Percentiles rank a stretch among this genome's conserved stretches.
phyloP scores from a whole-genome alignment of 92 coral and sea anemone genomes.

The Actinostola sp. region DNA sequence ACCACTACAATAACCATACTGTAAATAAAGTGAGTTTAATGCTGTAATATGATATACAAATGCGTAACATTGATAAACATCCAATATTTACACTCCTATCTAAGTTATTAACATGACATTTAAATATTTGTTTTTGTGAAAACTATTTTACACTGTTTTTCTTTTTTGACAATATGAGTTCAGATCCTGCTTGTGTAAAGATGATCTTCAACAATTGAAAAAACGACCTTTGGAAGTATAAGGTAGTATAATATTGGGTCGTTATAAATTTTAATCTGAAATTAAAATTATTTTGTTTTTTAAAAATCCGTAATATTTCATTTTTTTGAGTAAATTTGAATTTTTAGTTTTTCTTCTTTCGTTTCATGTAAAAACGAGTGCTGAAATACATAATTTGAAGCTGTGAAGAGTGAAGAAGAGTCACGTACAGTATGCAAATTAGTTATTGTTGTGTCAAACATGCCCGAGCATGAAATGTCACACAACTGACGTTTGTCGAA shows the following conservation, averaged over 20 bases:
- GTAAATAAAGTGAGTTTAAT: no score
- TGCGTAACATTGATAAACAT: no score
- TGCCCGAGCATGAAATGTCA: slow-evolving; percentile 15
- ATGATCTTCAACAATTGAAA: no score
- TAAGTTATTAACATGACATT: no score
- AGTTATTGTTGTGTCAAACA: slow-evolving; percentile 18
- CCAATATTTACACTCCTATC: no score
- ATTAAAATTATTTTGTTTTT: background rate
- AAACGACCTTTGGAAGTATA: no score
- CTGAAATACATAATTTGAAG: background rate
- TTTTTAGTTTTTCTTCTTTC: background rate
- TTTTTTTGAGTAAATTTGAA: background rate
- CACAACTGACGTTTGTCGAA: slow-evolving; percentile 2
- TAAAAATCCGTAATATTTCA: background rate
- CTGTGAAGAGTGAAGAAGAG: slow-evolving; percentile 3
- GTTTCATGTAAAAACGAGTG: slow-evolving; percentile 9
- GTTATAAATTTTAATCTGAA: background rate
- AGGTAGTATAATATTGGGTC: background rate
- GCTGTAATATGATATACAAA: no score
- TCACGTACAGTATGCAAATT: background rate
- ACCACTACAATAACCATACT: no score
- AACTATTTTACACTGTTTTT: no score
- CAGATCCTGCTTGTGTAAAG: no score
- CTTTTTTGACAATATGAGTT: no score
- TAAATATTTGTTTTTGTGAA: no score